Evolutionary conservation across 2,113 vertebrate genomes (phyloP).

Genomic region (Ciconia boyciana): DNA sequence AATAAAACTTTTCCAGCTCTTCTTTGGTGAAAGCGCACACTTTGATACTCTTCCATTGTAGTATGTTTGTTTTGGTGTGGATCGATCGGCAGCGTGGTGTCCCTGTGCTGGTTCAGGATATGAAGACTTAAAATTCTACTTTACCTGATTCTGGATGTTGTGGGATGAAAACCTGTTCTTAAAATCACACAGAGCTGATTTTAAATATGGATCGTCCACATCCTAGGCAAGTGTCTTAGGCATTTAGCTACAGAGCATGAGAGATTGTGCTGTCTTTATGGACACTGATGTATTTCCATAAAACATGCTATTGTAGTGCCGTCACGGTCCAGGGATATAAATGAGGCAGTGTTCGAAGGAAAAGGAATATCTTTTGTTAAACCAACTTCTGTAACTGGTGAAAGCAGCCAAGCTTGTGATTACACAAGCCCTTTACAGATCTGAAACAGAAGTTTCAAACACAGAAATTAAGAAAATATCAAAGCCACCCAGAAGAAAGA

Average conservation of each 20-base stretch:
- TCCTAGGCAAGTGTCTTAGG: not conserved
- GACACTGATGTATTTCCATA: not conserved
- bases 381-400: not conserved
- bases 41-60: not conserved
- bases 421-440: not conserved
- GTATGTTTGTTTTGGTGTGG: rapidly evolving
- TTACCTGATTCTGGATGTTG: not conserved
- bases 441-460: not conserved
- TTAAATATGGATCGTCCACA: not conserved
- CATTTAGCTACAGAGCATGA: not conserved
- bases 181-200: not conserved
- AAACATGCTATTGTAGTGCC: not conserved
- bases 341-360: not conserved
- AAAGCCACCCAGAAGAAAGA: not conserved
- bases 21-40: not conserved
- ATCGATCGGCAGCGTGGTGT: rapidly evolving
- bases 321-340: not conserved
- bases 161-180: not conserved
- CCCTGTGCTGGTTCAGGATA: not conserved
- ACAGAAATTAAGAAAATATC: not conserved
- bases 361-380: not conserved
- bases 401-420: not conserved
- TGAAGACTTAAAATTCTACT: not conserved
- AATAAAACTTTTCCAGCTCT: not conserved
- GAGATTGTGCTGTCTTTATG: not conserved